These are phyloP conservation scores for Synchiropus splendidus DNA, from an alignment of 2,113 vertebrate genomes.

Conservation along the genomic window DNA sequence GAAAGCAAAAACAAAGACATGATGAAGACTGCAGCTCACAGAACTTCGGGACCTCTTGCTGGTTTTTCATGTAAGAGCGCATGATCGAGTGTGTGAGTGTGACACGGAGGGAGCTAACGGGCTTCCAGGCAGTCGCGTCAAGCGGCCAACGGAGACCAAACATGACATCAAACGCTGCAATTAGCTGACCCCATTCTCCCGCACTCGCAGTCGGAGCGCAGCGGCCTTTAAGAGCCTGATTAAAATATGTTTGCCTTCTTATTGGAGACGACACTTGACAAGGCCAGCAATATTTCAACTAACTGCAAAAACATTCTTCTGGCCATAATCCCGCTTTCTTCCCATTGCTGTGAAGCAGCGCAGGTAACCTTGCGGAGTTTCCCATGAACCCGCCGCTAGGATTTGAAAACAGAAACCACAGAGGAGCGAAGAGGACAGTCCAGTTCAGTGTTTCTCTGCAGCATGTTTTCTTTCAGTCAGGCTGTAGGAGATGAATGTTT, in stretches of 20 bases:
- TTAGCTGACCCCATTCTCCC: constrained; percentile 64
- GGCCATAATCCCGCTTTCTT: constrained; percentile 52
- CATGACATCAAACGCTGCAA: constrained; percentile 65
- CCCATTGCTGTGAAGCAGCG: constrained; percentile 44
- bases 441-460: constrained; percentile 48
- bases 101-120: constrained; percentile 22
- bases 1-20: constrained; percentile 76
- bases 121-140: constrained; percentile 59
- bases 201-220: constrained; percentile 43
- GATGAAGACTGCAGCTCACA: constrained; percentile 80
- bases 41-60: constrained; percentile 68
- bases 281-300: constrained; percentile 68
- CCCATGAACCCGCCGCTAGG: constrained; percentile 59
- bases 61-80: constrained; percentile 57
- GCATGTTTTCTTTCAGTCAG: constrained; percentile 58
- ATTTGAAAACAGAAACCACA: constrained; percentile 51
- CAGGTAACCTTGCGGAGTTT: constrained; percentile 66
- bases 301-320: constrained; percentile 66
- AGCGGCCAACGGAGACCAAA: constrained; percentile 57
- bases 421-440: constrained; percentile 6
- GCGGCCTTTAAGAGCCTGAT: constrained; percentile 53
- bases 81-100: constrained; percentile 27
- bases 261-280: constrained; percentile 68
- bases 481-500: constrained; percentile 58
- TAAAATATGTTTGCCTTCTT: constrained; percentile 59